Conservation (phyloP, 2,888 invertebrate species). For the Tachystola acroxantha region DNA sequence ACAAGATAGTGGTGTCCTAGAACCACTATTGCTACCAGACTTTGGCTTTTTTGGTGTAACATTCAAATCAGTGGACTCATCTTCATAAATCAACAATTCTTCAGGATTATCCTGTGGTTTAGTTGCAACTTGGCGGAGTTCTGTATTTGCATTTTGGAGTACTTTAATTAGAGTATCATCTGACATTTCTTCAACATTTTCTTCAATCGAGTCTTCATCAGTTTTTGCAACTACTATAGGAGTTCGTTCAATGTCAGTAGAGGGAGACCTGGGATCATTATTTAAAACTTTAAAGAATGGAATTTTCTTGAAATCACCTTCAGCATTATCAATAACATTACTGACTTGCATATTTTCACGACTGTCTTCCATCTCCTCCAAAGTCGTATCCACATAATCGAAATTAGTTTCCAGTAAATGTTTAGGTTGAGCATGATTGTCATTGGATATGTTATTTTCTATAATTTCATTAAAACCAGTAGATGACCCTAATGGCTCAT, state of each 20-base stretch:
- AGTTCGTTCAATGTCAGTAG: conserved; percentile 66
- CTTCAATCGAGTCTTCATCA: conserved; percentile 30
- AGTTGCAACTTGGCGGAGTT: conserved; percentile 35
- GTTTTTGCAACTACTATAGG: conserved; percentile 60
- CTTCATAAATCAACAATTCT: conserved; percentile 79
- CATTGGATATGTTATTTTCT: conserved; percentile 47
- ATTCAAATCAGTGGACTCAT: conserved; percentile 46
- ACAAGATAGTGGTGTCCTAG: conserved; percentile 68
- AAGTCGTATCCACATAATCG: conserved; percentile 70
- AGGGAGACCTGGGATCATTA: conserved; percentile 69
- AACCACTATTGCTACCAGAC: conserved; percentile 45
- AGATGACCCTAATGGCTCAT: conserved; percentile 58
- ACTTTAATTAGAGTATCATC: conserved; percentile 66
- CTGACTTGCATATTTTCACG: conserved; percentile 22
- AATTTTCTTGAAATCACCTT: conserved; percentile 23
- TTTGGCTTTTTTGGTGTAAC: conserved; percentile 59
- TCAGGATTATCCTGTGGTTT: conserved; percentile 52
- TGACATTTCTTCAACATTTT: conserved; percentile 68
- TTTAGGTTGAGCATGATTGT: conserved; percentile 48
- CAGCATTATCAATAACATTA: conserved; percentile 15
- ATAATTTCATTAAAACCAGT: conserved; percentile 60
- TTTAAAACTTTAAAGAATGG: conserved; percentile 47
- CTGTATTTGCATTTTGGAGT: conserved; percentile 55
- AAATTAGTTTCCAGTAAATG: conserved; percentile 79
- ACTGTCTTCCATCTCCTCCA: conserved; percentile 39